Evolutionary conservation across 1,140 invertebrate species (phyloP).

Genomic region (Orius insidiosus): DNA sequence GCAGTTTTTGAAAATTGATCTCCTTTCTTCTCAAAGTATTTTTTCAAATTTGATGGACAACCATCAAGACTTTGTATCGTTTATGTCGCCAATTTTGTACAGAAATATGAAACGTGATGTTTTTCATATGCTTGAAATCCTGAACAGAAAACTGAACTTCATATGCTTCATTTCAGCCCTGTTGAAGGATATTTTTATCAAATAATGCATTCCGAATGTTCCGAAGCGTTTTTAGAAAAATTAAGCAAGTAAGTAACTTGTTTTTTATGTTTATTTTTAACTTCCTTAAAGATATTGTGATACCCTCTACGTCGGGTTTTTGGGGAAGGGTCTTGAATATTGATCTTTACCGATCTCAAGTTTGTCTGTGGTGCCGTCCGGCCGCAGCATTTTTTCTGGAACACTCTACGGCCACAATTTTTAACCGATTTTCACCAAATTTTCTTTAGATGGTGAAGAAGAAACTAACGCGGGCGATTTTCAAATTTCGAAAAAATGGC

Average conservation of each 20-base stretch:
- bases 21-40: slow-evolving; percentile 24
- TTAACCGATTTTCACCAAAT: too few relatives aligned
- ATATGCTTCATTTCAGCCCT: slow-evolving; percentile 30
- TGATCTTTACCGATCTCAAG: too few relatives aligned
- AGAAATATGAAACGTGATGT: slow-evolving; percentile 48
- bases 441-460: too few relatives aligned
- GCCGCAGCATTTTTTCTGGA: too few relatives aligned
- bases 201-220: slow-evolving; percentile 27
- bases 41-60: not conserved
- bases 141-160: slow-evolving; percentile 26
- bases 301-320: too few relatives aligned
- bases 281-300: too few relatives aligned
- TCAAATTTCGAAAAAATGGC: too few relatives aligned
- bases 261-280: too few relatives aligned
- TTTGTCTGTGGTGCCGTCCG: too few relatives aligned
- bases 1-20: slow-evolving; percentile 44
- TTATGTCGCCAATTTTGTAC: slow-evolving; percentile 48
- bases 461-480: too few relatives aligned
- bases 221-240: slow-evolving; percentile 21
- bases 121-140: slow-evolving; percentile 32
- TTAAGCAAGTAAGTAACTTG: slow-evolving; percentile 14
- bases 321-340: too few relatives aligned
- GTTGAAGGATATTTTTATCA: slow-evolving; percentile 35
- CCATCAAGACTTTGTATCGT: slow-evolving; percentile 29
- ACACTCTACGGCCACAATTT: too few relatives aligned